Base-by-base conservation (phyloP, 2,888 invertebrate genomes). In the Tyria jacobaeae region DNA sequence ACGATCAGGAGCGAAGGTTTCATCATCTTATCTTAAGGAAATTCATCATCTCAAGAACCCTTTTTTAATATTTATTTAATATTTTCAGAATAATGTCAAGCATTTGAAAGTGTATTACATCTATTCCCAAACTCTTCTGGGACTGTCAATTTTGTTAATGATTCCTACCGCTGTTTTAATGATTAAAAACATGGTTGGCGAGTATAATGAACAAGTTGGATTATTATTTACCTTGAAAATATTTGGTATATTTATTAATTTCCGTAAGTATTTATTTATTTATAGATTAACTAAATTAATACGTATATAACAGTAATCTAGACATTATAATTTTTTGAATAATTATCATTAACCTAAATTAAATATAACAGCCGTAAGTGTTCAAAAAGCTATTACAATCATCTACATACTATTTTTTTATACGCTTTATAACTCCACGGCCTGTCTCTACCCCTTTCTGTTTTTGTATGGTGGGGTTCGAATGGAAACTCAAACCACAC, bases 51-150 rank as follows among this genome's bases (percentile, higher is more conserved):
- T 41, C 41, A 10, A 10, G 17, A 41, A 21, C 9, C 14, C n/a
- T 3, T 27, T n/a, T 52, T 24, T 24, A 52, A 24, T 27, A 10
- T 0, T 12, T 14, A 1, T 21, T 55, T 44, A 37, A 21, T 44
- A 2, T 44, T 55, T 55, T 34, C 44, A 55, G 55, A 55, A 55
- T 44, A 5, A 31, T 17, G 10, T 55, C 1, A 21, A 44, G 14
- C 44, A 14, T 44, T 44, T 55, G 15, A 31, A 31, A 21, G 1
- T 44, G 9, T 31, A 41, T 10, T 17, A 44, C 9, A 21, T 14
- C 9, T 44, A 55, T 21, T 21, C 31, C 9, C 2, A 21, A 21
- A 9, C 31, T 21, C 27, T 44, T 1, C 15, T 44, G 3, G 9
- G 5, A 4, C 1, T 34, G 9, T 21, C 21, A 6, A 3, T 6